Evolutionary conservation across 2,797 vertebrate genomes (phyloP), one percentile per base, ranked within the genome.

Genomic region (Serranus cabrilla): DNA sequence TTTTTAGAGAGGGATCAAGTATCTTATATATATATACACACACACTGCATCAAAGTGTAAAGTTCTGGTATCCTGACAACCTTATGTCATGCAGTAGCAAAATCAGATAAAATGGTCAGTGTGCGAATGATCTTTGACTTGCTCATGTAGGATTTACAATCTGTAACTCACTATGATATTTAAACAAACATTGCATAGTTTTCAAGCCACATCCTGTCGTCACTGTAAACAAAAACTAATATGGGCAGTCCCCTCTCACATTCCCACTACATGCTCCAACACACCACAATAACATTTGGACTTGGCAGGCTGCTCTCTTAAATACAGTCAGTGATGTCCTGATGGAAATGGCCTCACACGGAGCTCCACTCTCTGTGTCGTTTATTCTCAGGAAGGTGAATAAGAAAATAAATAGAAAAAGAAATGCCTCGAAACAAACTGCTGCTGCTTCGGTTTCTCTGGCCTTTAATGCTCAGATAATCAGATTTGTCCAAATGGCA

Each of bases 181-280:
- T 75, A 80, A 87, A 90, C 77, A 87, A 86, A 89, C 84, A 83
- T n/a, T 16, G 57, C 76, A 89, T 82, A 76, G 66, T 81, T 89
- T 77, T 89, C 34, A 67, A 83, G 78, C 60, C 67, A 76, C 82
- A 85, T 90, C 81, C 86, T 85, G 83, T 73, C 69, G 0, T 82
- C 81, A 80, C 72, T 83, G 74, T 87, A 85, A 90, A 86, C 87
- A 89, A 77, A 89, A 79, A 73, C 52, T 69, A 75, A 84, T 87
- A 83, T 67, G 71, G 71, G 71, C 70, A 60, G 81, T 55, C 79
- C 76, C 67, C 45, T 58, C 47, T 82, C 70, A 43, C 72, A 61
- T 83, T 86, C 87, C 74, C 76, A 61, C 70, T 65, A 62, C 71
- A 59, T 55, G 77, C 64, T 76, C 77, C 50, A 66, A 78, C 73